Evolutionary conservation across 2,113 vertebrate species (phyloP).

Genomic region (Chroicocephalus ridibundus): DNA sequence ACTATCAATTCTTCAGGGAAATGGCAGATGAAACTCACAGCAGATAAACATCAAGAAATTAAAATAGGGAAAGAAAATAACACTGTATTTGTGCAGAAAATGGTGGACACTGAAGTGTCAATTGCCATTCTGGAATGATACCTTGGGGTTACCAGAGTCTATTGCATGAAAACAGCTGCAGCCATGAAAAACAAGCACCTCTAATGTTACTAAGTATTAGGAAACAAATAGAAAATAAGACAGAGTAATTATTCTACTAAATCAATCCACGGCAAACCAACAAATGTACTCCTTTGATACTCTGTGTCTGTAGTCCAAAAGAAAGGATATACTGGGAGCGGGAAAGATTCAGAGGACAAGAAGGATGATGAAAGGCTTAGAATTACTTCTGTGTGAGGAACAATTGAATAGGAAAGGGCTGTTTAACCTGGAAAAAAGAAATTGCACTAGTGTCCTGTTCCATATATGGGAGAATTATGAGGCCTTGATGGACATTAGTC

Average conservation of each 20-base stretch:
- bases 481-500: neutral
- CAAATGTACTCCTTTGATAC: neutral
- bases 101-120: neutral
- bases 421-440: neutral
- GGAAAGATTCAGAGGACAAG: neutral
- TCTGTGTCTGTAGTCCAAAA: neutral
- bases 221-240: neutral
- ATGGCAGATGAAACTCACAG: neutral
- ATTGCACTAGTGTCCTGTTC: neutral
- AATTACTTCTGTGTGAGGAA: neutral
- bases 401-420: neutral
- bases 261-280: neutral
- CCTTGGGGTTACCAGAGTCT: neutral
- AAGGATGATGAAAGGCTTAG: neutral
- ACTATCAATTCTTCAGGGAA: neutral
- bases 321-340: neutral
- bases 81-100: neutral
- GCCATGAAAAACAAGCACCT: neutral
- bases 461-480: neutral
- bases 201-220: neutral
- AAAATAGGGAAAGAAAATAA: neutral
- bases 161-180: neutral
- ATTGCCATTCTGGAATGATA: neutral
- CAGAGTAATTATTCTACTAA: neutral
- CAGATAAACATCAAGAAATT: neutral